Evolutionary conservation across 1,140 invertebrate species (phyloP).

Genomic region (Plodia interpunctella): DNA sequence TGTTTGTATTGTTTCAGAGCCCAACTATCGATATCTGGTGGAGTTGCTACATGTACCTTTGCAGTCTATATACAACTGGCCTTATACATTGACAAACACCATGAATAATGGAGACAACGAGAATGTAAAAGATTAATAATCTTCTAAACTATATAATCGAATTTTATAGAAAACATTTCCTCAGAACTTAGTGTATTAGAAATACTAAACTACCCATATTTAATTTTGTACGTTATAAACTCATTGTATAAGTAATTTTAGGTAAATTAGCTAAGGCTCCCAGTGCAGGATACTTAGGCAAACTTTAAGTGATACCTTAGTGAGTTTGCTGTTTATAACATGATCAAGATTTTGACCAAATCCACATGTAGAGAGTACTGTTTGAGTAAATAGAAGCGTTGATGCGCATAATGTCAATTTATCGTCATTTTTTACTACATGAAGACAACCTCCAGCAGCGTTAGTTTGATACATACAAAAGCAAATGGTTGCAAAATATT

Average conservation of each 20-base stretch:
- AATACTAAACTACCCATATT: neutral
- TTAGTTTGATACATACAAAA: too few species aligned
- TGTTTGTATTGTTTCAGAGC: conserved; percentile 79
- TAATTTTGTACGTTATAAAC: conserved; percentile 10
- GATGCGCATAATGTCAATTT: neutral
- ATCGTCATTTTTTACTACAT: conserved; percentile 14
- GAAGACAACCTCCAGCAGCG: too few species aligned
- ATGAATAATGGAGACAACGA: conserved; percentile 1
- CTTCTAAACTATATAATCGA: neutral
- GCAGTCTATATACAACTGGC: conserved; percentile 78
- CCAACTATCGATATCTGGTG: conserved; percentile 88
- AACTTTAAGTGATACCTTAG: conserved; percentile 41
- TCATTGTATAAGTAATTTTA: conserved; percentile 10
- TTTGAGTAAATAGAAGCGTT: conserved; percentile 29
- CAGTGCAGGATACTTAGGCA: conserved; percentile 25
- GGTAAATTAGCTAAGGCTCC: neutral
- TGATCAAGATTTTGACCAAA: conserved; percentile 41
- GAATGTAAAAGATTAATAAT: neutral
- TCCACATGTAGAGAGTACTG: conserved; percentile 37
- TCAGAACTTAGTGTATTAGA: neutral
- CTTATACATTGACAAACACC: conserved; percentile 22
- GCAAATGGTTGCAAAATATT: too few species aligned
- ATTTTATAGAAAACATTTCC: conserved; percentile 3
- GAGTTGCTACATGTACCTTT: conserved; percentile 92
- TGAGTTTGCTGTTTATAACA: conserved; percentile 16